Evolutionary conservation across 35 echinoderm and acorn worm species (phyloP), one percentile per base, ranked within the genome.

Genomic region (Amphiura filiformis): DNA sequence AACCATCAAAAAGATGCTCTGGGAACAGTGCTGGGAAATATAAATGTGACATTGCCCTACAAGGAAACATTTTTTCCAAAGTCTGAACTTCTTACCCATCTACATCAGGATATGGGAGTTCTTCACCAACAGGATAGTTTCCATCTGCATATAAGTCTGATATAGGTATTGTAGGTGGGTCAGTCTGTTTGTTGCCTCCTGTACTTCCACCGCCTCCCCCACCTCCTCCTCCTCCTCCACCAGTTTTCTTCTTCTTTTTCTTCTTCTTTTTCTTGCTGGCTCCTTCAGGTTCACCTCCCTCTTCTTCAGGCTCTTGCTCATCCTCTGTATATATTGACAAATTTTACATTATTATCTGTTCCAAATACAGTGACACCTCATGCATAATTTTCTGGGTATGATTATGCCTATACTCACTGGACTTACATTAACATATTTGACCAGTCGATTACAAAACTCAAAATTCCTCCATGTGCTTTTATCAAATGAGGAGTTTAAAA

Each of bases 171-270:
- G 96, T 99, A 20, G 96, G 96, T 35, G 96, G 96, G 88, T 94
- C 90, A 31, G 93, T 99, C 87, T 99, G 96, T 77, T 94, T 91
- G 82, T 84, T 92, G 4, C 32, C 37, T 23, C 70, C 82, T 33
- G 80, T 32, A 65, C 37, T 82, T 76, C 56, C 38, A 32, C 75
- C 82, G 78, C 64, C 83, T 39, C 49, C 89, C 39, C 61, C 32
- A 23, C 84, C 38, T 9, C 78, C 83, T 70, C 78, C 86, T 34
- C 78, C 86, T 3, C 35, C 76, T 5, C 88, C 89, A 0, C 81
- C 81, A 32, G 91, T 95, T 88, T 95, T 95, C 87, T 94, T 94
- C 82, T 99, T 99, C 93, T 93, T 94, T 76, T 91, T 94, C 84
- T 92, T 99, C 87, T 99, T 99, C 84, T 99, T 99, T 76, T 92